These are phyloP conservation scores for Protophormia terraenovae DNA, from an alignment of 2,888 invertebrate species.

Conservation along the genomic window DNA sequence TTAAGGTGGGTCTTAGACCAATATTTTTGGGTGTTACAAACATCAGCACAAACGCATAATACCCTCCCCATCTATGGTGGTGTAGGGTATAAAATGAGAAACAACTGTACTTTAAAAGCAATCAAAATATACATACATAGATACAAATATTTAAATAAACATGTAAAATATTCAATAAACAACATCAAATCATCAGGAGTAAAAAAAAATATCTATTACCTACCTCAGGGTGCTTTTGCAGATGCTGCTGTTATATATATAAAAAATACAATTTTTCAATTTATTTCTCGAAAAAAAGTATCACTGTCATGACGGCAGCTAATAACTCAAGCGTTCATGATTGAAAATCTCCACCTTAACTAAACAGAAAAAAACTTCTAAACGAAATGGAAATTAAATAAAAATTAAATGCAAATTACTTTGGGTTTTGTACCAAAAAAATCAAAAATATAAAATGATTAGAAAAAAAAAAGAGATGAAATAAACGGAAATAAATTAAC, in stretches of 20 bases:
- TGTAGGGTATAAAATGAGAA: no score
- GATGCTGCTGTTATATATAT: conserved; percentile 15
- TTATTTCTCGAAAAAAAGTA: conserved; percentile 42
- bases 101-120: conserved; percentile 12
- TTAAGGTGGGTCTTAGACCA: no score
- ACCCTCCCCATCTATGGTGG: no score
- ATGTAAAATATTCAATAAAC: conserved; percentile 37
- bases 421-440: conserved; percentile 18
- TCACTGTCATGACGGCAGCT: conserved; percentile 50
- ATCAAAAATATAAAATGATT: conserved; percentile 15
- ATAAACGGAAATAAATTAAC: conserved; percentile 46
- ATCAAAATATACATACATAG: background rate
- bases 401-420: conserved; percentile 67
- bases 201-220: conserved; percentile 33
- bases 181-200: conserved; percentile 1
- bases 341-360: conserved; percentile 43
- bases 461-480: background rate
- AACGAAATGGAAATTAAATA: conserved; percentile 58
- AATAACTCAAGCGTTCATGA: conserved; percentile 52
- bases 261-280: conserved; percentile 27
- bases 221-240: conserved; percentile 39
- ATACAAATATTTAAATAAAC: conserved; percentile 20
- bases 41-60: no score
- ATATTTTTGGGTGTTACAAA: no score
- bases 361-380: conserved; percentile 7